phyloP scores from a whole-genome alignment of 2,113 vertebrate genomes.

The Poeciliopsis turrubarensis region DNA sequence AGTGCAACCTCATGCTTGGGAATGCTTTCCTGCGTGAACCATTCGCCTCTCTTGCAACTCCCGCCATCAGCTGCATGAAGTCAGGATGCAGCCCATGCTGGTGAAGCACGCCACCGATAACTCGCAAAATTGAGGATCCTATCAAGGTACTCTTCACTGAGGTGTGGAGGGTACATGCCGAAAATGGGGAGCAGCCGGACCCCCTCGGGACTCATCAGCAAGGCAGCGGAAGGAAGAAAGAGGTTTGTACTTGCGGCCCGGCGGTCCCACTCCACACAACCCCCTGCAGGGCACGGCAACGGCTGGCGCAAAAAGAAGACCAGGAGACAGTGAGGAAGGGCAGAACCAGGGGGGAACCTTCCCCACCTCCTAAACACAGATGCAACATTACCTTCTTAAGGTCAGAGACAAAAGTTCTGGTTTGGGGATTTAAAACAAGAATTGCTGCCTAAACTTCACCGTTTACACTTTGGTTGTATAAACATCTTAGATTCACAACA shows the following conservation, averaged over 20 bases:
- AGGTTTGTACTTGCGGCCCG: constrained; percentile 78
- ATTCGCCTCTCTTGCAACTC: constrained; percentile 51
- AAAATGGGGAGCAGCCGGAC: constrained; percentile 60
- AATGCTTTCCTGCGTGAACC: constrained; percentile 43
- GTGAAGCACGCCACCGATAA: constrained; percentile 33
- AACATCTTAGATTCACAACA: neutral
- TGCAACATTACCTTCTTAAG: constrained; percentile 7
- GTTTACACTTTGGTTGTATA: too few species aligned
- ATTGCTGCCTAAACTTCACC: neutral
- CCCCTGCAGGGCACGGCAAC: constrained; percentile 71
- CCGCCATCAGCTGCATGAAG: constrained; percentile 55
- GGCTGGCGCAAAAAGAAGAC: constrained; percentile 74
- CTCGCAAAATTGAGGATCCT: constrained; percentile 40
- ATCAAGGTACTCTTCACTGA: constrained; percentile 52
- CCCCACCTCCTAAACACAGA: constrained; percentile 19
- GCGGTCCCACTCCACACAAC: constrained; percentile 75
- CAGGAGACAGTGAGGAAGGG: constrained; percentile 63
- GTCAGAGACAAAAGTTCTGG: neutral
- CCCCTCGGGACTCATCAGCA: constrained; percentile 68
- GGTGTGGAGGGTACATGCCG: constrained; percentile 67
- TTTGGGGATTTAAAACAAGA: neutral
- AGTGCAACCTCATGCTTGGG: constrained; percentile 62
- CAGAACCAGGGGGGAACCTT: constrained; percentile 10
- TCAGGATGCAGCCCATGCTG: constrained; percentile 52
- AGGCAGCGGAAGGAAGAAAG: constrained; percentile 76